A percentile compares a stretch with the other conserved stretches of the same genome.
phyloP scores from a whole-genome alignment of 2,888 invertebrate genomes.

The Boloria selene region DNA sequence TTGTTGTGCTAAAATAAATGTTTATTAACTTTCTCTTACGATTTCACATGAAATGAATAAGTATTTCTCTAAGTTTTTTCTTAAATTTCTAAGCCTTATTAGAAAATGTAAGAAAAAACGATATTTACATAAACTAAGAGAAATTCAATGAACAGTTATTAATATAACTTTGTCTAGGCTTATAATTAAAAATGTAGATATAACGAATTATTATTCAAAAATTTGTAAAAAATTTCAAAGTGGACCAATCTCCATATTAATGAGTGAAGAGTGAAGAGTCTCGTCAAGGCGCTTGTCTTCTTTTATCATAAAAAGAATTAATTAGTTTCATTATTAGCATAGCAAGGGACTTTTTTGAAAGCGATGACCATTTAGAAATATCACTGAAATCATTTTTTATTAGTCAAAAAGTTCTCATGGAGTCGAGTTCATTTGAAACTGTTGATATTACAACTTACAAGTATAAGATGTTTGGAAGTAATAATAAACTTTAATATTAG shows the following conservation, averaged over 20 bases:
- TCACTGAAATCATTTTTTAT: conserved; percentile 6
- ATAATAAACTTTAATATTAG: too few relatives aligned
- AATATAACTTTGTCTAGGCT: too few relatives aligned
- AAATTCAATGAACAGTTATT: too few relatives aligned
- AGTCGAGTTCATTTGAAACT: too few relatives aligned
- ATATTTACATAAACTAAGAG: too few relatives aligned
- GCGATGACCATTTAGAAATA: neutral
- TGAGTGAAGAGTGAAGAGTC: conserved; percentile 24
- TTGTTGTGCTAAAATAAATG: conserved; percentile 3
- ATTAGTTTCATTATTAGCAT: conserved; percentile 36
- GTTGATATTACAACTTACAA: too few relatives aligned
- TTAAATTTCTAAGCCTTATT: too few relatives aligned
- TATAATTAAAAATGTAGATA: neutral
- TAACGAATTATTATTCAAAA: conserved; percentile 10
- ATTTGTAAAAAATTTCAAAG: conserved; percentile 8
- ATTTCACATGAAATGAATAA: neutral
- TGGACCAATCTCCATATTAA: conserved; percentile 36
- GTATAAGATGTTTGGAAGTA: too few relatives aligned
- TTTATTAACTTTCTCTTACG: neutral
- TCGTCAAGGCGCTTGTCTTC: conserved; percentile 29
- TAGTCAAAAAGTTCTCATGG: neutral
- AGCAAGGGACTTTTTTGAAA: conserved; percentile 26
- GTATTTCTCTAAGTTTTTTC: neutral
- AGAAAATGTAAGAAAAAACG: too few relatives aligned
- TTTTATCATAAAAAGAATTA: conserved; percentile 31